Evolutionary conservation across 2,113 vertebrate genomes (phyloP).

Genomic region (Synchiropus splendidus): DNA sequence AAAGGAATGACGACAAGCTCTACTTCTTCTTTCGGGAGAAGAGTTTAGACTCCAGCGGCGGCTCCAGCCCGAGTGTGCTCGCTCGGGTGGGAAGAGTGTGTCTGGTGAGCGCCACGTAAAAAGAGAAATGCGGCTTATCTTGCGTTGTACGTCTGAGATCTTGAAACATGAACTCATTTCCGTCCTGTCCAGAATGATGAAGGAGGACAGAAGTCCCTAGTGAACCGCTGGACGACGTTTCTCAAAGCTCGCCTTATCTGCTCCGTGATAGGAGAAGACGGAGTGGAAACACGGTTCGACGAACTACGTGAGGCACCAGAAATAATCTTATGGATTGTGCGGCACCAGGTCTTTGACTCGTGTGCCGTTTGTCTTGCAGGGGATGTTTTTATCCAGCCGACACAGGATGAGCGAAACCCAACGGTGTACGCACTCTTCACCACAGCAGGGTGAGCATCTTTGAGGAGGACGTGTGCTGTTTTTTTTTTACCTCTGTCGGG

Average conservation of each 20-base stretch:
- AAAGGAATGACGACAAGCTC: slow-evolving; percentile 78
- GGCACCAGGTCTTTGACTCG: slow-evolving; percentile 10
- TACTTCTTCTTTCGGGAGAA: slow-evolving; percentile 83
- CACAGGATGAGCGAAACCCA: slow-evolving; percentile 73
- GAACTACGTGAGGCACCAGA: slow-evolving; percentile 68
- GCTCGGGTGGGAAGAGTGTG: slow-evolving; percentile 75
- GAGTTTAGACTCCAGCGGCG: slow-evolving; percentile 66
- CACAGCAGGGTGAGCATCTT: slow-evolving; percentile 66
- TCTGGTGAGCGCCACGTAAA: slow-evolving; percentile 61
- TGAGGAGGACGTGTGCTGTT: no score
- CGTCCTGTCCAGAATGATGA: slow-evolving; percentile 69
- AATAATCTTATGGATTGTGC: slow-evolving; percentile 10
- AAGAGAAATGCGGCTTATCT: neutral
- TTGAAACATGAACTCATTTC: slow-evolving; percentile 16
- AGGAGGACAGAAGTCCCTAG: slow-evolving; percentile 74
- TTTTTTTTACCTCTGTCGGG: no score
- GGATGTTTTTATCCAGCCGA: slow-evolving; percentile 75
- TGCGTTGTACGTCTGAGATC: slow-evolving; percentile 3
- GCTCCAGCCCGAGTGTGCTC: slow-evolving; percentile 68
- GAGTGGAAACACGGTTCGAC: slow-evolving; percentile 77
- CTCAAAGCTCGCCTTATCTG: slow-evolving; percentile 78
- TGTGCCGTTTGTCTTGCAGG: slow-evolving; percentile 45
- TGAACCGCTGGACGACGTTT: slow-evolving; percentile 81
- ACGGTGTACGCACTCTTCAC: slow-evolving; percentile 74
- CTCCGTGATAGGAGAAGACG: slow-evolving; percentile 73